Conservation (phyloP, 2,797 vertebrate species). For the Hoplostethus mediterraneus region DNA sequence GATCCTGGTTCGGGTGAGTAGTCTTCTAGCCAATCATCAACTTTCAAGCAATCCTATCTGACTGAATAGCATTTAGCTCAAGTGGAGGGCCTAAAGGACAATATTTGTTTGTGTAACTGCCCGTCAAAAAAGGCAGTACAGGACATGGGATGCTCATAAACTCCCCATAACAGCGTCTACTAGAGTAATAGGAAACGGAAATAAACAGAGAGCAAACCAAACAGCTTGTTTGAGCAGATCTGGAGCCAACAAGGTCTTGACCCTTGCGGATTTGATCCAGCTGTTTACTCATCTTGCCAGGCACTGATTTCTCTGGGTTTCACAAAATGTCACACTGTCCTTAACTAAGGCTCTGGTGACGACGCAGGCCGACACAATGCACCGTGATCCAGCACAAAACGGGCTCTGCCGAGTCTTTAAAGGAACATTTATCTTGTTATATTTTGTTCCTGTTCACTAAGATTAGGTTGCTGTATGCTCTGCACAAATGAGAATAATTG, state of each 20-base stretch:
- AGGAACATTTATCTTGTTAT: not conserved
- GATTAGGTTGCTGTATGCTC: not conserved
- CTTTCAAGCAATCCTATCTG: slow-evolving; percentile 41
- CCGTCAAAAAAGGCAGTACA: too few species aligned
- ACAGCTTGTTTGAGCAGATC: slow-evolving; percentile 22
- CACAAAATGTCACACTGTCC: slow-evolving; percentile 46
- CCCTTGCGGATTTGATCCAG: slow-evolving; percentile 30
- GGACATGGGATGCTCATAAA: not conserved
- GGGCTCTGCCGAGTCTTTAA: slow-evolving; percentile 11
- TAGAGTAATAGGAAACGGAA: slow-evolving; percentile 33
- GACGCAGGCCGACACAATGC: slow-evolving; percentile 12
- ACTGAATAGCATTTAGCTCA: slow-evolving; percentile 47
- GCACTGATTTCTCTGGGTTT: slow-evolving; percentile 31
- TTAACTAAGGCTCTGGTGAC: slow-evolving; percentile 28
- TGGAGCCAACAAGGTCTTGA: slow-evolving; percentile 31
- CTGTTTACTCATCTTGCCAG: slow-evolving; percentile 42
- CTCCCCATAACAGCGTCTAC: slow-evolving; percentile 2
- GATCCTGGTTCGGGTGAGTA: slow-evolving; percentile 40
- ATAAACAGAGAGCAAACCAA: slow-evolving; percentile 22
- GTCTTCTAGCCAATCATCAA: slow-evolving; percentile 45
- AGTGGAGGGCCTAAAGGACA: slow-evolving; percentile 49
- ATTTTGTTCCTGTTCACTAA: not conserved
- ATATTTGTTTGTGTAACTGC: not conserved
- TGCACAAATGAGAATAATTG: not conserved
- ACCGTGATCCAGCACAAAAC: slow-evolving; percentile 8